Evolutionary conservation across 2,888 invertebrate species (phyloP), one percentile per base, ranked within the genome.

Genomic region (Nematopogon swammerdamellus): DNA sequence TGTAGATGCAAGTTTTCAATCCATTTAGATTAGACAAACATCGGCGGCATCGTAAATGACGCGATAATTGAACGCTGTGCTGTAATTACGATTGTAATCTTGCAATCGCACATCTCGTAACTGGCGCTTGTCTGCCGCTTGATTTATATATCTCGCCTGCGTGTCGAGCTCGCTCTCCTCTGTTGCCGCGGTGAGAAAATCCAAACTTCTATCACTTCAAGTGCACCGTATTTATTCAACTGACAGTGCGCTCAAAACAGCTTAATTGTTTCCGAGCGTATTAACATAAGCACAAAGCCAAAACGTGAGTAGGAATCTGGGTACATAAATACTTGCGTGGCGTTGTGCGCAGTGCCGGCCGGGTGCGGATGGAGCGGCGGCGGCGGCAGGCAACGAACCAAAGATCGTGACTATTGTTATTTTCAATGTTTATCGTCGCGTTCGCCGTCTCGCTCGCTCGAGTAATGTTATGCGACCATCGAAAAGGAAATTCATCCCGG

Each of bases 91-190:
- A 36, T 36, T 36, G 36, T 14, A 36, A 36, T 36, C 36, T 36
- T 14, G 3, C 11, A 36, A 36, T 36, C 36, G 8, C 14, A 36
- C 36, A 36, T 36, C 36, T 6, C n/a, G 36, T 36, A 36, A 36
- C 36, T 14, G 46, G 46, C 16, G 45, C 52, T 50, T 59, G 60
- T 60, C 57, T 57, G 54, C 29, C 53, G 51, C 54, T 53, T 59
- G 62, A 63, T 65, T 62, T 63, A 63, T 63, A 36, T 3, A 6
- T 3, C 36, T 8, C 36, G 14, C n/a, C n/a, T n/a, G n/a, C n/a
- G n/a, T n/a, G n/a, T n/a, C n/a, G n/a, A n/a, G n/a, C 36, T 8
- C 8, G 11, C 36, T 36, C 36, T 4, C 36, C 3, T 36, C 36
- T 36, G 36, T 25, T 25, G 25, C 25, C 25, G 8, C 5, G 8